Percentiles rank a stretch among this genome's conserved stretches.
These are phyloP conservation scores for Drosophila algonquin DNA, from an alignment of 2,888 invertebrate genomes.

Conservation along the genomic window DNA sequence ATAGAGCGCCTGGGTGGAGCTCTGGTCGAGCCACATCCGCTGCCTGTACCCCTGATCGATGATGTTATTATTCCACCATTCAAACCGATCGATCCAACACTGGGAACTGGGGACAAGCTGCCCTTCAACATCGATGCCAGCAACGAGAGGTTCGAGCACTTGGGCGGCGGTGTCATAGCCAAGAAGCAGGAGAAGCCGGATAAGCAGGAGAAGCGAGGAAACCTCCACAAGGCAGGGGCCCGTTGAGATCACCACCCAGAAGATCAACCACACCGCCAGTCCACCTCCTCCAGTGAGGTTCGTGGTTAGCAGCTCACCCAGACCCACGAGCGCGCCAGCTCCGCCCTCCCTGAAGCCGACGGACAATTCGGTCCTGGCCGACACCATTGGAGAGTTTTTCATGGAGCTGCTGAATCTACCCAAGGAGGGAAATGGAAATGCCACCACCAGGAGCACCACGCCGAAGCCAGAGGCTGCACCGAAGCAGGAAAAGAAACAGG, in stretches of 20 bases:
- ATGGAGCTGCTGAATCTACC: conserved; percentile 82
- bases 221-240: conserved; percentile 13
- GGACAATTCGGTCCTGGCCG: conserved; percentile 76
- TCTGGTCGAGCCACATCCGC: conserved; percentile 87
- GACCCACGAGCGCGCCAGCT: conserved; percentile 30
- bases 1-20: conserved; percentile 87
- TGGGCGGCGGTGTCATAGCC: conserved; percentile 84
- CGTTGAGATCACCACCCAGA: conserved; percentile 44
- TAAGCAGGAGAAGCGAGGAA: conserved; percentile 11
- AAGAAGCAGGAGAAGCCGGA: conserved; percentile 78
- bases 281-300: conserved; percentile 30
- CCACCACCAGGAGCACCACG: conserved; percentile 18
- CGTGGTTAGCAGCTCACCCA: conserved; percentile 4
- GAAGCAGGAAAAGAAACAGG: conserved; percentile 9
- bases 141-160: conserved; percentile 81
- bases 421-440: conserved; percentile 68
- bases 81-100: conserved; percentile 77
- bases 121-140: conserved; percentile 74
- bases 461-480: conserved; percentile 34
- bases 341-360: conserved; percentile 40
- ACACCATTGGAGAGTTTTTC: conserved; percentile 82
- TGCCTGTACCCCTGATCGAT: conserved; percentile 86
- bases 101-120: conserved; percentile 68
- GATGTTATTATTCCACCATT: conserved; percentile 82
- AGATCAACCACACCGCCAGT: conserved; percentile 12